phyloP scores from a whole-genome alignment of 2,797 vertebrate species.

The Anniella stebbinsi region DNA sequence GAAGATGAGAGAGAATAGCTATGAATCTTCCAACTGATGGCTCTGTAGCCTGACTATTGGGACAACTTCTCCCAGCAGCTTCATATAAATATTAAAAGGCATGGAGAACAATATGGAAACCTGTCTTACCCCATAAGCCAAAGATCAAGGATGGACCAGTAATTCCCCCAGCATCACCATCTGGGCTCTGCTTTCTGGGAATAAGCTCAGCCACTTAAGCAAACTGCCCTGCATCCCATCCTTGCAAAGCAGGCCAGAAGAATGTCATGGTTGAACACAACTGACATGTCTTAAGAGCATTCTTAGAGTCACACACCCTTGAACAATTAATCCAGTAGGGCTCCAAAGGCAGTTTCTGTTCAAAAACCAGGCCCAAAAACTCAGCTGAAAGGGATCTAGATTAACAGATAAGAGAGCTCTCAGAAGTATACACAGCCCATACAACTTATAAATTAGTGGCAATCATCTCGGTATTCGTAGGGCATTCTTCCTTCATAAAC shows the following conservation, averaged over 20 bases:
- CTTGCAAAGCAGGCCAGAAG: too few species aligned
- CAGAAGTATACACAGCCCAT: background rate
- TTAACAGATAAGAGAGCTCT: background rate
- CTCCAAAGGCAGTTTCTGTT: background rate
- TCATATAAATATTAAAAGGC: background rate
- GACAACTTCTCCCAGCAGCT: too few species aligned
- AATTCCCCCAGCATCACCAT: background rate
- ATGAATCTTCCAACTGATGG: too few species aligned
- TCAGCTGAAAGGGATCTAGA: background rate
- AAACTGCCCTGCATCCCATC: background rate
- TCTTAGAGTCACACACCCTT: background rate
- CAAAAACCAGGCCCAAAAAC: background rate
- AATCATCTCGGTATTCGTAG: background rate
- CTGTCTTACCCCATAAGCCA: background rate
- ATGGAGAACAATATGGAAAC: background rate
- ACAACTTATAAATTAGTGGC: background rate
- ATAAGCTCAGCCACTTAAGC: background rate
- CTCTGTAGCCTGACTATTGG: too few species aligned
- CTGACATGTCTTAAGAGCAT: background rate
- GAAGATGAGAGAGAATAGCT: background rate
- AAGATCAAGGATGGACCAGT: background rate
- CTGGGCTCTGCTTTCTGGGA: background rate
- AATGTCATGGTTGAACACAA: background rate
- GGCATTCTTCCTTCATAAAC: background rate
- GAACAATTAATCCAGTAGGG: background rate